Conservation (phyloP, 2,888 invertebrate genomes). For the Drosophila buzzatii region DNA sequence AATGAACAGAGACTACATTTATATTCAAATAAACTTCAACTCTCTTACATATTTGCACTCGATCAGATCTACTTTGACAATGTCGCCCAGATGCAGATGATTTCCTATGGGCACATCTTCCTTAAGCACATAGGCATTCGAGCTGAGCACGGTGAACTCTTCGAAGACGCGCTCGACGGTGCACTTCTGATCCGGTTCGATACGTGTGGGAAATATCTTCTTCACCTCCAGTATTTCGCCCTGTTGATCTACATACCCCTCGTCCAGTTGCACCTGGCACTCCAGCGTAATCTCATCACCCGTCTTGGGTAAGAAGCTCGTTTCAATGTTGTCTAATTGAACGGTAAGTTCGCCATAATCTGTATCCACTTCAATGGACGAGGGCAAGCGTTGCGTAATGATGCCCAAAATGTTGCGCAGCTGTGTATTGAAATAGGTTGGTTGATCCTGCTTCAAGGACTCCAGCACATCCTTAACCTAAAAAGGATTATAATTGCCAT, state of each 20-base stretch:
- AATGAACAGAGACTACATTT: neutral
- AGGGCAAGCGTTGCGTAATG: slow-evolving; percentile 29
- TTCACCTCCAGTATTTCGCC: slow-evolving; percentile 88
- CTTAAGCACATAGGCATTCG: slow-evolving; percentile 87
- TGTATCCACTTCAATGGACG: slow-evolving; percentile 84
- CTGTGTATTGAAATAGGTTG: slow-evolving; percentile 78
- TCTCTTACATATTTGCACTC: slow-evolving; percentile 88
- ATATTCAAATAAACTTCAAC: neutral
- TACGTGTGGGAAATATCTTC: slow-evolving; percentile 88
- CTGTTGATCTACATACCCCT: slow-evolving; percentile 85
- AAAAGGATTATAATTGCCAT: neutral
- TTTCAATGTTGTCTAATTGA: slow-evolving; percentile 87
- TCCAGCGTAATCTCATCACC: slow-evolving; percentile 90
- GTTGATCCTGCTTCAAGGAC: slow-evolving; percentile 56
- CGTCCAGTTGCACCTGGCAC: slow-evolving; percentile 88
- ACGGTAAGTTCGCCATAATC: slow-evolving; percentile 86
- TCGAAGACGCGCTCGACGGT: slow-evolving; percentile 84
- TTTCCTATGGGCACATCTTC: slow-evolving; percentile 86
- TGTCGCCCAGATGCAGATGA: slow-evolving; percentile 87
- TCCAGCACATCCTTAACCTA: slow-evolving; percentile 68
- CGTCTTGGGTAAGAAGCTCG: slow-evolving; percentile 88
- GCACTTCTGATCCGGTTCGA: slow-evolving; percentile 86
- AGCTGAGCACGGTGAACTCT: slow-evolving; percentile 87
- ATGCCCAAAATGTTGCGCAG: slow-evolving; percentile 77
- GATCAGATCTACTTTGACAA: slow-evolving; percentile 89